Evolutionary conservation across 1,140 invertebrate genomes (phyloP), one percentile per base, ranked within the genome.

Genomic region (Hylaeus volcanicus): DNA sequence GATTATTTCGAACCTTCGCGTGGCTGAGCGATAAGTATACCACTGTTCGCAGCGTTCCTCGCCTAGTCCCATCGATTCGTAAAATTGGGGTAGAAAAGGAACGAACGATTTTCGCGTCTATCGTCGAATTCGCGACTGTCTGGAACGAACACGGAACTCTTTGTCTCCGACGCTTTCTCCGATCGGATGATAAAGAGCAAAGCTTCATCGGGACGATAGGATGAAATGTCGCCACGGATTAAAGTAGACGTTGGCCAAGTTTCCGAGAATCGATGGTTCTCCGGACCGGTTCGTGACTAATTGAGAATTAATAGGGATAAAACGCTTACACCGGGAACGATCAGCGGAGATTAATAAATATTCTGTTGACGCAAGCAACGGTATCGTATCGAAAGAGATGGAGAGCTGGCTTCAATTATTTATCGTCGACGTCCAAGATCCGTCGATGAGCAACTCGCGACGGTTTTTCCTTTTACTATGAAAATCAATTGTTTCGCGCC

Each of bases 401-500:
- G 11, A 37, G 3, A 8, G 43, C 5, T 37, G 5, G 15, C 12
- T 14, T n/a, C 15, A 11, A 37, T 60, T 60, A 73, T 61, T 43
- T 60, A 58, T 60, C 70, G n/a, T n/a, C 12, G 43, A 1, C 5
- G 48, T 15, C 41, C 8, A 14, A 43, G 61, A 43, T 12, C 9
- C 12, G 0, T 8, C 5, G 12, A 0, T 1, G 58, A 2, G 2
- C 61, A 43, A 39, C 61, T 43, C 41, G 3, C 39, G 37, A 5
- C 12, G 37, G 1, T 64, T 37, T 39, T 14, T 43, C 5, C 58
- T 72, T 78, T 26, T 0, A 26, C 58, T 58, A 14, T 51, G 76
- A 63, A 78, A 78, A 78, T 78, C 76, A 78, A 72, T 78, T 78
- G 76, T 78, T 63, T 71, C 68, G 48, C 45, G n/a, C 37, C 3